Conservation (phyloP, 2,888 invertebrate species). For the Hypolimnas misippus region DNA sequence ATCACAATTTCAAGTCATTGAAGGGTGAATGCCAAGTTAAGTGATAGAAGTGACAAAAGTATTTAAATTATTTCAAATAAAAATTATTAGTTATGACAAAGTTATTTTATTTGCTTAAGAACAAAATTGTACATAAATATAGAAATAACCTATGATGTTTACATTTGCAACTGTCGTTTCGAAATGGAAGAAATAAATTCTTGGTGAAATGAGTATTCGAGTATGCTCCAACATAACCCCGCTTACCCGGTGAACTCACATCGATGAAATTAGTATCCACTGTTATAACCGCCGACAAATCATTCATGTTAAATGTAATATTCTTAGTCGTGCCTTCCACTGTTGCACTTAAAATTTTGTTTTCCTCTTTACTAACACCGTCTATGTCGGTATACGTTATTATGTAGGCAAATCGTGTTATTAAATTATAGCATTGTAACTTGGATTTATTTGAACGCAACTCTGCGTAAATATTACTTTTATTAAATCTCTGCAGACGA, state of each 20-base stretch:
- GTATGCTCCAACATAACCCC: conserved; percentile 83
- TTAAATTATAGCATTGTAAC: conserved; percentile 64
- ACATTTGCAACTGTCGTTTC: conserved; percentile 48
- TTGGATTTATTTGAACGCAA: conserved; percentile 52
- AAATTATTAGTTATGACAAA: conserved; percentile 74
- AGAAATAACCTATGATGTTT: background rate
- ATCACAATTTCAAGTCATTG: conserved; percentile 65
- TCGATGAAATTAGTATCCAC: conserved; percentile 69
- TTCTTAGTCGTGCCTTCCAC: conserved; percentile 52
- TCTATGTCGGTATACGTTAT: conserved; percentile 60
- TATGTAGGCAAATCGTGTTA: conserved; percentile 57
- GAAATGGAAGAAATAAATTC: conserved; percentile 90
- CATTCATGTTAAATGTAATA: conserved; percentile 57
- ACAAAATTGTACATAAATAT: conserved; percentile 24
- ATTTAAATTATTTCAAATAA: conserved; percentile 82
- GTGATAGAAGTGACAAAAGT: conserved; percentile 77
- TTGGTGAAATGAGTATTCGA: conserved; percentile 87
- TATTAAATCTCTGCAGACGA: conserved; percentile 45
- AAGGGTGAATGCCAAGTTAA: conserved; percentile 74
- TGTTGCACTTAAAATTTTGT: conserved; percentile 59
- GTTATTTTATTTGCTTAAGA: conserved; percentile 71
- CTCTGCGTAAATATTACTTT: conserved; percentile 54
- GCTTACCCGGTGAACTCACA: conserved; percentile 57
- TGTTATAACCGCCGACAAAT: conserved; percentile 60
- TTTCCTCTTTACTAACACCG: conserved; percentile 46